Conservation (phyloP, 2,888 invertebrate species). For the Tricholauxania praeusta region DNA sequence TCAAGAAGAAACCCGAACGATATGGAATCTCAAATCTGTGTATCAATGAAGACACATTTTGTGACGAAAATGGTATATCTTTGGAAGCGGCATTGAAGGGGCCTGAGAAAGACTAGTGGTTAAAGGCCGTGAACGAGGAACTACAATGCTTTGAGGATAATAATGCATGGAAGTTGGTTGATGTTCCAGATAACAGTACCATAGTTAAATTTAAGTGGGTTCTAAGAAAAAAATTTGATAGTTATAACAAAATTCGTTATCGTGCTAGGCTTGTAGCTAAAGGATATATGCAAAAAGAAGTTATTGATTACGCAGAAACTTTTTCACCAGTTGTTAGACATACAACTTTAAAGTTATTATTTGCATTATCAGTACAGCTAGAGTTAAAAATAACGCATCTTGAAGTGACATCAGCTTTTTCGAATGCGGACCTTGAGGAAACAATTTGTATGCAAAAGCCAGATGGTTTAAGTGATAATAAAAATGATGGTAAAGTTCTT, state of each 20-base stretch:
- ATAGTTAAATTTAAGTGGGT: neutral
- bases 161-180: neutral
- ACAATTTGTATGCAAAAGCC: slow-evolving; percentile 42
- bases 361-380: slow-evolving; percentile 43
- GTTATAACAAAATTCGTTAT: neutral
- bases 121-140: neutral
- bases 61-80: neutral
- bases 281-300: slow-evolving; percentile 47
- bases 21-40: neutral
- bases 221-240: neutral
- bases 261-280: slow-evolving; percentile 1
- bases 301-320: slow-evolving; percentile 54
- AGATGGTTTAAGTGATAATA: slow-evolving; percentile 34
- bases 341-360: slow-evolving; percentile 49
- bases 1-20: slow-evolving; percentile 1
- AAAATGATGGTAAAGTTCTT: neutral
- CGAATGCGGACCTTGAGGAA: slow-evolving; percentile 41
- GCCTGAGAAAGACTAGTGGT: neutral
- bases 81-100: neutral
- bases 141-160: neutral
- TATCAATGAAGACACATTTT: neutral
- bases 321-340: slow-evolving; percentile 55
- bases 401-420: slow-evolving; percentile 44
- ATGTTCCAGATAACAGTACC: neutral
- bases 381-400: slow-evolving; percentile 40